These are phyloP conservation scores for Anas bernieri DNA, from an alignment of 2,797 vertebrate genomes.

Conservation along the genomic window DNA sequence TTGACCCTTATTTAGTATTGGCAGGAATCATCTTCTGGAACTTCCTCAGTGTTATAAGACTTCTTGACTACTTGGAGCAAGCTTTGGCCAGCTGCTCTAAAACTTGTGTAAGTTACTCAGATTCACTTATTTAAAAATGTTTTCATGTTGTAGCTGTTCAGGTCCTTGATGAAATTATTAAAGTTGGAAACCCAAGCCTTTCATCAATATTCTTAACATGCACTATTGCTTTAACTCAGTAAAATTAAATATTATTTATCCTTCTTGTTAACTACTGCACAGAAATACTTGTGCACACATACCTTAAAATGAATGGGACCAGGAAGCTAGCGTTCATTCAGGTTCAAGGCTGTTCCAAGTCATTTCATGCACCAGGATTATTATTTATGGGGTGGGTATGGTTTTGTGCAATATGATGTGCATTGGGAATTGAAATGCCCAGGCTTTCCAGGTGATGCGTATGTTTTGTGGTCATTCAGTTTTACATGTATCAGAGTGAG, in stretches of 20 bases:
- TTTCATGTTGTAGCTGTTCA: background rate
- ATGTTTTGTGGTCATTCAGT: background rate
- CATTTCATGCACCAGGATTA: background rate
- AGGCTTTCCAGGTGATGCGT: too few relatives aligned
- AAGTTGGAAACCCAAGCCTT: background rate
- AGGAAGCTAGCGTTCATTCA: background rate
- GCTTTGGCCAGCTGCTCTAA: slow-evolving; percentile 53
- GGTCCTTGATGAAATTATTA: background rate
- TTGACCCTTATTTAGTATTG: slow-evolving; percentile 1
- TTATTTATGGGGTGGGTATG: background rate
- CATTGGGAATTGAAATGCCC: background rate
- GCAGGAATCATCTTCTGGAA: slow-evolving; percentile 20
- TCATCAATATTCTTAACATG: background rate
- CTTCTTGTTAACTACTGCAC: background rate
- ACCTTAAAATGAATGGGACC: background rate
- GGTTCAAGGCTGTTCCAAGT: background rate
- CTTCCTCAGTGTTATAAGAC: slow-evolving; percentile 30
- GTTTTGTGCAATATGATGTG: accelerated
- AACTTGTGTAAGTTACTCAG: background rate
- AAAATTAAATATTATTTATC: background rate
- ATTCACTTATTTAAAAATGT: background rate
- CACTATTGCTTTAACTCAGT: background rate
- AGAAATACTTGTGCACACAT: background rate
- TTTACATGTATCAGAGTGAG: background rate
- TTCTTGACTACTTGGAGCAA: slow-evolving; percentile 50